A percentile compares a stretch with the other conserved stretches of the same genome.
phyloP scores from a whole-genome alignment of 2,797 vertebrate genomes.

The Catamblyrhynchus diadema region DNA sequence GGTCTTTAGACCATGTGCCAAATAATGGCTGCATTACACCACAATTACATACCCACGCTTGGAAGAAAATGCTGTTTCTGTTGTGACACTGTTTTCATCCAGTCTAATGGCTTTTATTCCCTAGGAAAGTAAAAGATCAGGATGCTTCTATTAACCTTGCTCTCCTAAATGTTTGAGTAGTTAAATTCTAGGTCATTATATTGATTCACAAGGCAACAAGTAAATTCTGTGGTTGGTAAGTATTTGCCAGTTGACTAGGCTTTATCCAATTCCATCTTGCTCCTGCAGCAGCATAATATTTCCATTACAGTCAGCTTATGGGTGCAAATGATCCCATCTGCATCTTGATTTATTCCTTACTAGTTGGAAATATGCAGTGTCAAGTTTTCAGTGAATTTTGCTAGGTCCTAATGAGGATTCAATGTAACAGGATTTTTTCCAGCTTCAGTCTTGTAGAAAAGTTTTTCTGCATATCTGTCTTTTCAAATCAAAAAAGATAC shows the following conservation, averaged over 20 bases:
- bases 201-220: conserved; percentile 41
- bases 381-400: conserved; percentile 64
- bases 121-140: conserved; percentile 39
- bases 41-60: background rate
- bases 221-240: conserved; percentile 39
- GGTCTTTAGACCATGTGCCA: background rate
- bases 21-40: background rate
- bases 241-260: conserved; percentile 36
- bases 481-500: conserved; percentile 25
- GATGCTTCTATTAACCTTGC: conserved; percentile 46
- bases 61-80: conserved; percentile 21
- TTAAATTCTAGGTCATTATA: conserved; percentile 53
- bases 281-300: conserved; percentile 55
- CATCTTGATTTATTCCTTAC: conserved; percentile 66
- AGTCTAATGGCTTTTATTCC: conserved; percentile 22
- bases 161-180: conserved; percentile 45
- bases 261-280: conserved; percentile 34
- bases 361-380: conserved; percentile 55
- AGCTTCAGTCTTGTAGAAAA: conserved; percentile 52
- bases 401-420: conserved; percentile 55
- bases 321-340: conserved; percentile 61
- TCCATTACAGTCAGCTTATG: conserved; percentile 51
- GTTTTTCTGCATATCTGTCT: conserved; percentile 45
- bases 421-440: conserved; percentile 51
- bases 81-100: conserved; percentile 19